Evolutionary conservation across 2,888 invertebrate genomes (phyloP), one percentile per base, ranked within the genome.

Genomic region (Abrostola tripartita): DNA sequence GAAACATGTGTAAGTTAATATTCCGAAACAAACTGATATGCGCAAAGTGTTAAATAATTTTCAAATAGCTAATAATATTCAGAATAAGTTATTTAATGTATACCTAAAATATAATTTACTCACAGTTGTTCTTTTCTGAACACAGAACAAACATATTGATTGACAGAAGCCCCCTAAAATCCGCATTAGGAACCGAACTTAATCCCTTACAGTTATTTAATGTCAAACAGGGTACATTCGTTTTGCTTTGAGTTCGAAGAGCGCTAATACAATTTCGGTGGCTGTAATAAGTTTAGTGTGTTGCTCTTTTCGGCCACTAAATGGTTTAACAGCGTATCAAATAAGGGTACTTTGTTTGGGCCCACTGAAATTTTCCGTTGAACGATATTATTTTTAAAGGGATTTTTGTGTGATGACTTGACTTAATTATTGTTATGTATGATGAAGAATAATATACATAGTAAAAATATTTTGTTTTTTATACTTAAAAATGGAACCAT

Each of bases 301-400:
- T 74, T 94, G 94, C 90, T 93, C 94, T 92, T 94, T 94, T 91
- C 85, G 81, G 63, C 65, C 65, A 72, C 85, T 91, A 92, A 93
- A 88, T 85, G 89, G 90, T 88, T 93, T 92, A 92, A 87, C 77
- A 81, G 78, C 61, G 83, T 81, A 76, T 85, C 87, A 65, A 89
- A 88, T 86, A 85, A 82, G 79, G 83, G 82, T 75, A 44, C 49
- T 60, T 63, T 71, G 52, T 60, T 65, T 57, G 11, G 36, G n/a
- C 38, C 8, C 2, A 36, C 9, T 10, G 58, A 37, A 0, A 50
- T 37, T 42, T 44, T 57, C 37, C 1, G 5, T 40, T 5, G 4
- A 7, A 47, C 50, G 35, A 50, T 36, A 11, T 2, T 36, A 50
- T 50, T 11, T 50, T 50, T 24, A 50, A 36, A 44, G 0, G 0